A percentile compares a stretch with the other conserved stretches of the same genome.
Conservation (phyloP, 2,797 vertebrate species). For the Ispidina picta region DNA sequence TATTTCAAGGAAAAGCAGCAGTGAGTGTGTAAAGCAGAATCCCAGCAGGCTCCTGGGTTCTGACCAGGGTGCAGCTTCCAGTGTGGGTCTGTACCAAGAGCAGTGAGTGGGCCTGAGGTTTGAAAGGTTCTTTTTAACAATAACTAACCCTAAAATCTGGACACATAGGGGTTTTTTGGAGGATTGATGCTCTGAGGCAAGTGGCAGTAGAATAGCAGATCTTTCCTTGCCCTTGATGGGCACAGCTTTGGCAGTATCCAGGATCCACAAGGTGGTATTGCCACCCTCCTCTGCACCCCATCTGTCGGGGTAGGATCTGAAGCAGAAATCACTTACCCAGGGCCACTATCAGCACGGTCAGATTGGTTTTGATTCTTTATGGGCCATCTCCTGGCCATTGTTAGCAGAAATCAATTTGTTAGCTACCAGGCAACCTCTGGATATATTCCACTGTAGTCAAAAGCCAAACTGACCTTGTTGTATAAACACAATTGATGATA, state of each 20-base stretch:
- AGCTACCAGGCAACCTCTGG: neutral
- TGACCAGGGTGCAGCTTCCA: neutral
- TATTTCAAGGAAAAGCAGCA: neutral
- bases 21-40: neutral
- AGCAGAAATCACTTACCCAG: neutral
- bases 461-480: neutral
- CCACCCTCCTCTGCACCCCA: neutral
- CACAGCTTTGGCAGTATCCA: neutral
- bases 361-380: neutral
- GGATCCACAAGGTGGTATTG: neutral
- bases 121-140: neutral
- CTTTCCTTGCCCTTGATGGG: neutral
- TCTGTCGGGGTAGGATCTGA: neutral
- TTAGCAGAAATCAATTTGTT: neutral
- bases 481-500: neutral
- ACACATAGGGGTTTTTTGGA: accelerated
- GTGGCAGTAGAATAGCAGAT: neutral
- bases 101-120: neutral
- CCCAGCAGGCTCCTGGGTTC: neutral
- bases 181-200: neutral
- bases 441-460: neutral
- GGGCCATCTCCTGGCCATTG: neutral
- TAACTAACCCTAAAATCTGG: neutral
- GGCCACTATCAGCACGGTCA: neutral
- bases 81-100: neutral